Evolutionary conservation across 30 jellyfish, hydroid and myxozoan species (phyloP), one percentile per base, ranked within the genome.

Genomic region (Hydractinia symbiolongicarpus): DNA sequence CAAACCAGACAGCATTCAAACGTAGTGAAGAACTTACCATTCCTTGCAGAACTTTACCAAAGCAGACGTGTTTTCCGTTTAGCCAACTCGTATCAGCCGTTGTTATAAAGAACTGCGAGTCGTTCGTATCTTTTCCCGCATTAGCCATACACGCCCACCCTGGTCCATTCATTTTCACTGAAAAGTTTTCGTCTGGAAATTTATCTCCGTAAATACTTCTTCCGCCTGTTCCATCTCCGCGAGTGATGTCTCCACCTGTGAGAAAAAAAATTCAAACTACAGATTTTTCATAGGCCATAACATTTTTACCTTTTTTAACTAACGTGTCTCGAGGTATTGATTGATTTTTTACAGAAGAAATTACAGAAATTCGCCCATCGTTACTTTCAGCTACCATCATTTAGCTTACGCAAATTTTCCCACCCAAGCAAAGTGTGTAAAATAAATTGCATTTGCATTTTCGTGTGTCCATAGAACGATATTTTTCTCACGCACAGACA

Each of bases 91-190:
- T 90, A 61, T 61, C 72, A 6, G 78, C 85, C 53, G 90, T 76
- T 40, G 97, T 90, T 57, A 90, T 86, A 79, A 84, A 90, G 73
- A 90, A 90, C 88, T 90, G 97, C 55, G 97, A 90, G 20, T 89
- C 95, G 76, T 90, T 90, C 16, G 97, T 85, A 79, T 90, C 97
- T 69, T 82, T 82, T 6, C 97, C 97, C 17, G 97, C 88, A 82
- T 90, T 90, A 58, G 97, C 97, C 97, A 90, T 90, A 75, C 97
- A 90, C 50, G 84, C 79, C 97, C 95, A 89, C 4, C 97, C 97
- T 15, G 97, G 91, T 0, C 97, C 97, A 77, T 90, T 84, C 64
- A 80, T 91, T 51, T 82, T 77, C 5, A 90, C 67, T 7, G 54
- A 74, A 78, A 90, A 90, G 53, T 85, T 90, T 78, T 90, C 97